Evolutionary conservation across 2,113 vertebrate genomes (phyloP).

Genomic region (Lycocorax pyrrhopterus): DNA sequence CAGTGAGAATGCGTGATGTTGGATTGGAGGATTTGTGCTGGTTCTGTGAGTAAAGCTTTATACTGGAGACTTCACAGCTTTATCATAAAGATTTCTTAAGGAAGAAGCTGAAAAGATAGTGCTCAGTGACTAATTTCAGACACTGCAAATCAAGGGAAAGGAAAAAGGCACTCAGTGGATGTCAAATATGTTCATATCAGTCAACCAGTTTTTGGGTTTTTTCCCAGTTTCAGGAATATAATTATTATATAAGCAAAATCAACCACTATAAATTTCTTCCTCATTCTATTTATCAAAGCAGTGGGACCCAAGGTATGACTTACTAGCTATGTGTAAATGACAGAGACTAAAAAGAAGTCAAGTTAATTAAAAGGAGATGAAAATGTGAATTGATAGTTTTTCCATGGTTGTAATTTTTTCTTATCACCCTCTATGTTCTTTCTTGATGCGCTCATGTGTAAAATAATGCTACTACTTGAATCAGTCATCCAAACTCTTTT

Average conservation of each 20-base stretch:
- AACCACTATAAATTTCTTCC: not conserved
- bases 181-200: not conserved
- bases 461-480: constrained; percentile 32
- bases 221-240: not conserved
- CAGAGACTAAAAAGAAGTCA: not conserved
- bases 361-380: constrained; percentile 37
- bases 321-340: not conserved
- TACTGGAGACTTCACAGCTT: not conserved
- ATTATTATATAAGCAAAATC: not conserved
- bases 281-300: not conserved
- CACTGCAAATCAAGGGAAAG: not conserved
- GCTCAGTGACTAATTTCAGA: constrained; percentile 15
- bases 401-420: not conserved
- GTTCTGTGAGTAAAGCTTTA: not conserved
- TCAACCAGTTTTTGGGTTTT: not conserved
- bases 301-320: not conserved
- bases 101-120: constrained; percentile 7
- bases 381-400: not conserved
- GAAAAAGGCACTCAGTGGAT: not conserved
- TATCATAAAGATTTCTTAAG: constrained; percentile 5
- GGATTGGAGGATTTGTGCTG: not conserved
- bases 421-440: not conserved
- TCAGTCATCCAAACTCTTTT: constrained; percentile 7
- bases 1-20: not conserved
- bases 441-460: not conserved